Evolutionary conservation across 1,140 invertebrate species (phyloP).

Genomic region (Pomacea maculata): DNA sequence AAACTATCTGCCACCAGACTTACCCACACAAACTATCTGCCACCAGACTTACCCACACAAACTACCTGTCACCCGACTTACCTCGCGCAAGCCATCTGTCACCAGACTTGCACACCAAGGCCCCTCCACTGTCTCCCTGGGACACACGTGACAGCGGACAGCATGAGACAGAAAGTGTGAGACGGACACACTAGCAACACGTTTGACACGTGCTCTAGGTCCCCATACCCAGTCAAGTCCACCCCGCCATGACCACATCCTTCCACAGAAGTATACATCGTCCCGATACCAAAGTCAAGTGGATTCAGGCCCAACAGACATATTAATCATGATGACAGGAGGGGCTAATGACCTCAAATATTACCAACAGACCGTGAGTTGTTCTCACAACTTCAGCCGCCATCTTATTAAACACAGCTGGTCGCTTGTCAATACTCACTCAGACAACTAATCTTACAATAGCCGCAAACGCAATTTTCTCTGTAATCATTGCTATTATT

Average conservation of each 20-base stretch:
- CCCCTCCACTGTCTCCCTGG: slow-evolving; percentile 90
- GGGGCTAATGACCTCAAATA: not conserved
- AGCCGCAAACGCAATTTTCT: not conserved
- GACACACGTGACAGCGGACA: not conserved
- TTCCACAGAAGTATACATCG: not conserved
- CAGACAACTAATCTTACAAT: not conserved
- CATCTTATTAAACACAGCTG: not conserved
- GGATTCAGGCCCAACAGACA: not conserved
- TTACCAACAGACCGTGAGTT: not conserved
- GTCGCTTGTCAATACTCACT: not conserved
- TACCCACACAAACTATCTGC: too few relatives aligned
- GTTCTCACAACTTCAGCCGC: too few relatives aligned
- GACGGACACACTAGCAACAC: too few relatives aligned
- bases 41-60: slow-evolving; percentile 26
- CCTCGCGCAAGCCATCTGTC: slow-evolving; percentile 71
- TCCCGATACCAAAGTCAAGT: not conserved
- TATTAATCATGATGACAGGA: not conserved
- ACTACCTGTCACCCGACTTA: slow-evolving; percentile 17
- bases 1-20: too few relatives aligned
- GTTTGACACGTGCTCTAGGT: too few relatives aligned
- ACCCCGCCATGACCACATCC: too few relatives aligned
- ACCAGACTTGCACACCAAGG: slow-evolving; percentile 74
- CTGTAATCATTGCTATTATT: too few relatives aligned
- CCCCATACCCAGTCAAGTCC: too few relatives aligned
- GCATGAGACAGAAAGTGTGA: too few relatives aligned